Base-by-base conservation (phyloP, 2,888 invertebrate genomes). In the Cataglyphis rosenhaueri region DNA sequence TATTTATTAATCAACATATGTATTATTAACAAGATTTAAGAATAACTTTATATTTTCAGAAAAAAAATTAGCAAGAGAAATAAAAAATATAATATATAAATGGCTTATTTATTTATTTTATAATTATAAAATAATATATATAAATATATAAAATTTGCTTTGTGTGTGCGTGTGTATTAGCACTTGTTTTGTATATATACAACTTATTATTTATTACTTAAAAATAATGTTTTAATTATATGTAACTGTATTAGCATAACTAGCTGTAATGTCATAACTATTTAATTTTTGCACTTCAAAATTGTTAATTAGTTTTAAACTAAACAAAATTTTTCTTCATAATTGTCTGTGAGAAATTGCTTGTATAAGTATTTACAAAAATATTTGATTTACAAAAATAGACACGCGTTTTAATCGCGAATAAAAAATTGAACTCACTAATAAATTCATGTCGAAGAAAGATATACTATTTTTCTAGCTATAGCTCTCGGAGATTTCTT, bases 351-450 rank as follows among this genome's bases (percentile, higher is more conserved):
- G 4, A 66, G 4, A 18, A 66, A 25, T 10, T 1, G n/a, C 18
- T 18, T 18, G 29, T 29, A 21, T 21, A 21, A 21, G n/a, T 0
- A 66, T 61, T 61, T 29, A 61, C 10, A 9, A 5, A 68, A 48
- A 9, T 32, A 38, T 35, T 64, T n/a, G 0, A 48, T 59, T 59
- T 15, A 59, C 6, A 9, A 18, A 48, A 48, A 1, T 29, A 38
- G 18, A 6, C 25, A 44, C 8, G 35, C 9, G 29, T 66, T 25
- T 44, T 29, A 66, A 29, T 66, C 1, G 15, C 1, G 15, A n/a
- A 21, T 48, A 32, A 15, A 52, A 35, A 52, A 12, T 65, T n/a
- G n/a, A 82, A 90, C 91, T 91, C 87, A 91, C 91, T 91, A 82
- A 57, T 83, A 57, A 83, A 64, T 82, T 85, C 90, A 91, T 91